Conservation (phyloP, 2,113 vertebrate species). For the Pachyramphus minor region DNA sequence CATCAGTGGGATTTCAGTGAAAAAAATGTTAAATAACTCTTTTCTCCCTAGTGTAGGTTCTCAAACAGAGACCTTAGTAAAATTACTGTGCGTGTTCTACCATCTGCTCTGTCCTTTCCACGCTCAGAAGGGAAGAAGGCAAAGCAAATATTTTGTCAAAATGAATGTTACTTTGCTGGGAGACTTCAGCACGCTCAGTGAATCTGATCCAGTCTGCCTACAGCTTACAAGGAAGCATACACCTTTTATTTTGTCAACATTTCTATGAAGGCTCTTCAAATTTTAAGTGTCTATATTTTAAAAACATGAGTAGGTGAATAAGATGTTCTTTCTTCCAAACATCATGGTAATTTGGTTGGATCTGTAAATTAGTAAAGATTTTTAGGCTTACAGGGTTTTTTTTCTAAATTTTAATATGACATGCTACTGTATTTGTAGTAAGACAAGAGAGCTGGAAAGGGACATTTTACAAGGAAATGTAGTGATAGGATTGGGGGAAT, state of each 20-base stretch:
- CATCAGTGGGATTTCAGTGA: background rate
- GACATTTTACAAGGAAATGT: fast-evolving
- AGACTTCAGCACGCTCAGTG: background rate
- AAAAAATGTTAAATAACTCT: background rate
- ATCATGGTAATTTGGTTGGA: background rate
- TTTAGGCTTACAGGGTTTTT: background rate
- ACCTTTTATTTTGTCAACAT: background rate
- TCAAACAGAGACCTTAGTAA: background rate
- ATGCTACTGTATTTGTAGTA: background rate
- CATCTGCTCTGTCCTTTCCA: background rate
- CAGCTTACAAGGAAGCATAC: background rate
- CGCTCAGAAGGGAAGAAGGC: background rate
- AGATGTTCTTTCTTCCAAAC: background rate
- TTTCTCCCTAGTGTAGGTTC: background rate
- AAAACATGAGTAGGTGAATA: background rate
- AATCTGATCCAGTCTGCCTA: background rate
- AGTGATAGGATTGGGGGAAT: background rate
- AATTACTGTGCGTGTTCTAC: background rate
- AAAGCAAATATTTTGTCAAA: background rate
- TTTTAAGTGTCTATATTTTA: background rate
- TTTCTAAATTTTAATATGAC: background rate
- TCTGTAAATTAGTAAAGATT: background rate
- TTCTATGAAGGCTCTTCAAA: background rate
- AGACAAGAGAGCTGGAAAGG: background rate
- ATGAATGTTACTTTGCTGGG: background rate